Evolutionary conservation across 2,888 invertebrate species (phyloP).

Genomic region (Acleris laterana): DNA sequence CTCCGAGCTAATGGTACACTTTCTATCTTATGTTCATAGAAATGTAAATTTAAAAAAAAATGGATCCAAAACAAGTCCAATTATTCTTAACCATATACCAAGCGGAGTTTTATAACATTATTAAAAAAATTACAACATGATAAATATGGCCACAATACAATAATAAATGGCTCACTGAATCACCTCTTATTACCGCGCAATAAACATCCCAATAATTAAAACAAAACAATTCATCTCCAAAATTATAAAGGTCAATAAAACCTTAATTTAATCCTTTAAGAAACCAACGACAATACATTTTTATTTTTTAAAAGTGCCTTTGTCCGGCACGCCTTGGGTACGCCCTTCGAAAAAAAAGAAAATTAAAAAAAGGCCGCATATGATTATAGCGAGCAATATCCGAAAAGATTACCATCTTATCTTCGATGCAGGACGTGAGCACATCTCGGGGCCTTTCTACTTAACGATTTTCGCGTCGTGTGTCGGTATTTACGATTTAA

Average conservation of each 20-base stretch:
- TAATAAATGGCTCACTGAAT: constrained; percentile 34
- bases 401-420: constrained; percentile 82
- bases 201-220: constrained; percentile 25
- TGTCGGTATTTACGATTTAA: constrained; percentile 27
- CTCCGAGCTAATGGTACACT: no score
- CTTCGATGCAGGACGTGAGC: constrained; percentile 73
- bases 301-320: constrained; percentile 65
- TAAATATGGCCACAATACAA: constrained; percentile 15
- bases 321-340: constrained; percentile 68
- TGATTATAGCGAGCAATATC: constrained; percentile 83
- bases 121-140: constrained; percentile 6
- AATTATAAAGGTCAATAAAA: constrained; percentile 37
- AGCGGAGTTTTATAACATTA: constrained; percentile 4
- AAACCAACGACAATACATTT: constrained; percentile 45
- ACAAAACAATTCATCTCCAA: constrained; percentile 29
- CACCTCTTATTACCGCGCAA: constrained; percentile 32
- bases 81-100: not conserved
- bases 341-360: constrained; percentile 61
- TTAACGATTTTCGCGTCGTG: constrained; percentile 56
- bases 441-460: constrained; percentile 66
- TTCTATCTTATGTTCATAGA: no score
- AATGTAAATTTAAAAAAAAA: no score
- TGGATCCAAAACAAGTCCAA: no score
- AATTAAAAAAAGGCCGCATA: constrained; percentile 71
- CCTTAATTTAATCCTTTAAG: constrained; percentile 37